phyloP scores from a whole-genome alignment of 2,888 invertebrate genomes.

The Elgonia sp. region DNA sequence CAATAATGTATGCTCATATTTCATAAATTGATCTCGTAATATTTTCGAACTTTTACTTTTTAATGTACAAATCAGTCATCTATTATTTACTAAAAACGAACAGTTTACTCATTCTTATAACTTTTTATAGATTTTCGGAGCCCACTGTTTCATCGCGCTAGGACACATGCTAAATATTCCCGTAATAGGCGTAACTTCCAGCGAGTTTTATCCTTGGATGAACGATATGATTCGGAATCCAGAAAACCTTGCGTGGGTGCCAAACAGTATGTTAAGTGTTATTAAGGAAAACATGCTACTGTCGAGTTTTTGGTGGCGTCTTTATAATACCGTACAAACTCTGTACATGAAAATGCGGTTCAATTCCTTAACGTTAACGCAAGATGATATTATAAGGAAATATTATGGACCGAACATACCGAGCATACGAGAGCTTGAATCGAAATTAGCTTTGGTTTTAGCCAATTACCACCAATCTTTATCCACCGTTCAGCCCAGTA shows the following conservation, averaged over 20 bases:
- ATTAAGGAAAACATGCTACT: slow-evolving; percentile 68
- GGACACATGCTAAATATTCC: slow-evolving; percentile 82
- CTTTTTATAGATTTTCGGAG: slow-evolving; percentile 80
- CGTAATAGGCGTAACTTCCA: slow-evolving; percentile 79
- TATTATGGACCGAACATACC: slow-evolving; percentile 83
- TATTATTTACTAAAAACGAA: too few species aligned
- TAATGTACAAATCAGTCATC: too few species aligned
- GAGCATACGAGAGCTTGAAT: slow-evolving; percentile 86
- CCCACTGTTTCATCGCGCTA: slow-evolving; percentile 81
- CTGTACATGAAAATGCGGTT: slow-evolving; percentile 75
- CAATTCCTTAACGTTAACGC: slow-evolving; percentile 75
- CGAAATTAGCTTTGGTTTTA: slow-evolving; percentile 87
- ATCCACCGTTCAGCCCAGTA: slow-evolving; percentile 86
- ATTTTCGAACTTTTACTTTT: too few species aligned
- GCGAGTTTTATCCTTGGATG: slow-evolving; percentile 82
- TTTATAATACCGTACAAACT: slow-evolving; percentile 78
- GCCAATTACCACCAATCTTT: slow-evolving; percentile 88
- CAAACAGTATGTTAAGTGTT: slow-evolving; percentile 75
- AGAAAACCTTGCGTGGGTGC: slow-evolving; percentile 79
- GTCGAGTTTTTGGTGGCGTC: slow-evolving; percentile 81
- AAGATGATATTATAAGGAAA: slow-evolving; percentile 79
- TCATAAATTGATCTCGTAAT: too few species aligned
- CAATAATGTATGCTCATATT: too few species aligned
- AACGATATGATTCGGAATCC: slow-evolving; percentile 81
- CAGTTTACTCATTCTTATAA: too few species aligned